Evolutionary conservation across 2,113 vertebrate genomes (phyloP).

Genomic region (Siphamia tubifer): DNA sequence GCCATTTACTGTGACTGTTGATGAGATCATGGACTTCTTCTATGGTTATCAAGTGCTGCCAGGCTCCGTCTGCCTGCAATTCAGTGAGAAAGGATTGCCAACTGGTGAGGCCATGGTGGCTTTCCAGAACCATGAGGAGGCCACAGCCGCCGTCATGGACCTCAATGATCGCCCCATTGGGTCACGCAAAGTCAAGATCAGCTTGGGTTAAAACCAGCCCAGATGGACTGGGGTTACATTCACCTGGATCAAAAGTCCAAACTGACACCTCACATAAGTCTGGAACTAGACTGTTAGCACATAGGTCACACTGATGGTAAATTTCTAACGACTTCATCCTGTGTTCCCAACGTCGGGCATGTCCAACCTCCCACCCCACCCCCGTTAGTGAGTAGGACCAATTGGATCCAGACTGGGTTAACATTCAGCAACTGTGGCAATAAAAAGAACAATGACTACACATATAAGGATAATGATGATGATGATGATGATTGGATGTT

Average conservation of each 20-base stretch:
- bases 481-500: conserved; percentile 9
- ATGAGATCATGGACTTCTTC: conserved; percentile 99
- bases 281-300: not conserved
- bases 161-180: conserved; percentile 98
- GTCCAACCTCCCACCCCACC: no score
- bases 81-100: conserved; percentile 96
- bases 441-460: no score
- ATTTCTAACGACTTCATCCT: not conserved
- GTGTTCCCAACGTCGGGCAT: conserved; percentile 39
- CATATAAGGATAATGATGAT: conserved; percentile 14
- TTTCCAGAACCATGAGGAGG: conserved; percentile 96
- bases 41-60: conserved; percentile 98
- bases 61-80: conserved; percentile 96
- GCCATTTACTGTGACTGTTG: conserved; percentile 96
- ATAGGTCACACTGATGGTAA: not conserved
- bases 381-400: conserved; percentile 3
- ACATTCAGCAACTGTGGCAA: conserved; percentile 24
- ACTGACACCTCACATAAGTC: no score
- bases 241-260: not conserved
- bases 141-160: conserved; percentile 94
- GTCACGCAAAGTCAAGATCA: conserved; percentile 96
- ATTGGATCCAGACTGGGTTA: not conserved
- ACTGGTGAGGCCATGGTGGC: conserved; percentile 99
- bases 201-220: conserved; percentile 81
- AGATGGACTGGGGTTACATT: not conserved